Evolutionary conservation across 2,888 invertebrate genomes (phyloP).

Genomic region (Leptogaster cylindrica): DNA sequence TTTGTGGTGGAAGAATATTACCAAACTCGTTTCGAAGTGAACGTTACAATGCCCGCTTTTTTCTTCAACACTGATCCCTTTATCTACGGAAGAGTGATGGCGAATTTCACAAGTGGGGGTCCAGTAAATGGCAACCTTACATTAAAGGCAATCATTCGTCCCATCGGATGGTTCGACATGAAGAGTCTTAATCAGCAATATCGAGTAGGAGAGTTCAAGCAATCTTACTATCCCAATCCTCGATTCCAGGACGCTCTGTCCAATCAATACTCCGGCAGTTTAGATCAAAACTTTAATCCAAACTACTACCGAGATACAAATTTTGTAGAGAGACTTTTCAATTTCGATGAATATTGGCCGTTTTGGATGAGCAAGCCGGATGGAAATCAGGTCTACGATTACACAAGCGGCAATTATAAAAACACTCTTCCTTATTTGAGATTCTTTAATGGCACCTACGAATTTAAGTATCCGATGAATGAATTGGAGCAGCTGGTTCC

Average conservation of each 20-base stretch:
- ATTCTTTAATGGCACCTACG: constrained; percentile 86
- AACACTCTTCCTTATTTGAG: constrained; percentile 73
- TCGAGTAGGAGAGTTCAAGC: constrained; percentile 61
- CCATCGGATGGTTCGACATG: constrained; percentile 70
- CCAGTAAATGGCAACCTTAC: constrained; percentile 90
- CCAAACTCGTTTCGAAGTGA: constrained; percentile 91
- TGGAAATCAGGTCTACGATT: constrained; percentile 60
- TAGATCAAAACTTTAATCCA: background rate
- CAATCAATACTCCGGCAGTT: background rate
- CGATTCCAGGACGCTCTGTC: constrained; percentile 53
- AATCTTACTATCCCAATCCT: constrained; percentile 53
- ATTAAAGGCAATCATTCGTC: constrained; percentile 77
- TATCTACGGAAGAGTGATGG: constrained; percentile 86
- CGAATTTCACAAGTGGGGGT: constrained; percentile 94
- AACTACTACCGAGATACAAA: constrained; percentile 21
- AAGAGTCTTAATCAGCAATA: constrained; percentile 65
- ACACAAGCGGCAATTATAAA: constrained; percentile 61
- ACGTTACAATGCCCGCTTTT: constrained; percentile 94
- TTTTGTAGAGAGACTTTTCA: constrained; percentile 70
- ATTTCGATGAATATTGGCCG: constrained; percentile 81
- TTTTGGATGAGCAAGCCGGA: constrained; percentile 78
- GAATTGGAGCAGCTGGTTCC: constrained; percentile 71
- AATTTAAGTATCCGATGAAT: constrained; percentile 84
- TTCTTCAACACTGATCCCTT: constrained; percentile 86
- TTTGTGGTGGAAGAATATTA: constrained; percentile 95